Evolutionary conservation across 1,140 invertebrate genomes (phyloP).

Genomic region (Drosophila sucinea): DNA sequence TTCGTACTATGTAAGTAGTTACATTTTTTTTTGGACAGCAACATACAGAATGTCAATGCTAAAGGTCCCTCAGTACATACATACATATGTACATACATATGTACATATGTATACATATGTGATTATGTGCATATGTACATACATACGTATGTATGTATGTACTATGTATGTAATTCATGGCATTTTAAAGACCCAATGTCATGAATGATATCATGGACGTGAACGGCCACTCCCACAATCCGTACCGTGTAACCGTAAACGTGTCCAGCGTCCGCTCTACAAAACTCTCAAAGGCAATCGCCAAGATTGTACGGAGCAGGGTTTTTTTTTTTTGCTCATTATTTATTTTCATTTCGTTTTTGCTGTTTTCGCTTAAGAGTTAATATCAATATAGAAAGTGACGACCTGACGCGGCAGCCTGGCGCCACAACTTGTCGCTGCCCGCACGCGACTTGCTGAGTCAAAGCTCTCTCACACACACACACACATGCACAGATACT

Average conservation of each 20-base stretch:
- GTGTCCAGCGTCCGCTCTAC: constrained; percentile 29
- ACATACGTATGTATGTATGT: not conserved
- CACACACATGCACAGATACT: constrained; percentile 3
- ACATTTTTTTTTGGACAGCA: too few relatives aligned
- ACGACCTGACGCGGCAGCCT: constrained; percentile 79
- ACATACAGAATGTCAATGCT: too few relatives aligned
- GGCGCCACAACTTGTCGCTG: constrained; percentile 67
- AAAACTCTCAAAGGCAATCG: constrained; percentile 66
- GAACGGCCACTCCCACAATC: constrained; percentile 26
- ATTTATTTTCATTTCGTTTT: constrained; percentile 80
- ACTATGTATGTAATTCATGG: not conserved
- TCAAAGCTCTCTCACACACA: constrained; percentile 30
- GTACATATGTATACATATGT: not conserved
- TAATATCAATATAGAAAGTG: constrained; percentile 82
- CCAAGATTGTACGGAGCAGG: constrained; percentile 52
- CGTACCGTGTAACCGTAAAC: not conserved
- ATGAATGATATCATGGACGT: constrained; percentile 65
- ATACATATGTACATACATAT: not conserved
- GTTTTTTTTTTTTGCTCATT: constrained; percentile 78
- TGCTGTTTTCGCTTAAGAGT: constrained; percentile 82
- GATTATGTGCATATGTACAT: not conserved
- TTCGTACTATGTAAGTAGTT: too few relatives aligned
- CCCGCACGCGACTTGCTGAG: constrained; percentile 56
- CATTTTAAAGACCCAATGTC: constrained; percentile 31
- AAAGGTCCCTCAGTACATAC: not conserved